Evolutionary conservation across 2,113 vertebrate species (phyloP).

Genomic region (Elgaria multicarinata): DNA sequence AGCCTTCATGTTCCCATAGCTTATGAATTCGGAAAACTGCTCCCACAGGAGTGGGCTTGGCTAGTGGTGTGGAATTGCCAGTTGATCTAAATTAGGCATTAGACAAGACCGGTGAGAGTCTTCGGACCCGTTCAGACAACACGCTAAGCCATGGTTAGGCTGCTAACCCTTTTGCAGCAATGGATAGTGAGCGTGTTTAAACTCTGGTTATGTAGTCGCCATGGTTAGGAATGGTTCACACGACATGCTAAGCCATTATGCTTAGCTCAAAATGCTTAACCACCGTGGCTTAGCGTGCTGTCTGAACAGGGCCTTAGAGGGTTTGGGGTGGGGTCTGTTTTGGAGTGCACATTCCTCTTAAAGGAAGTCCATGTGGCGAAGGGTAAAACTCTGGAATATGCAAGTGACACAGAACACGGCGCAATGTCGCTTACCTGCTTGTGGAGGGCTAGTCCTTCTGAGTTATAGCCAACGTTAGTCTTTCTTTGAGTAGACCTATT

Average conservation of each 20-base stretch:
- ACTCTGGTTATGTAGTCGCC: no score
- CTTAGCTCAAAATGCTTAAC: no score
- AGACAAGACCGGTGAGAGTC: background rate
- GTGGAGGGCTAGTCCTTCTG: background rate
- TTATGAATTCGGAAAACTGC: slow-evolving; percentile 52
- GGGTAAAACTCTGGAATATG: background rate
- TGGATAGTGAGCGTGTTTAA: no score
- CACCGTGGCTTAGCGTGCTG: no score
- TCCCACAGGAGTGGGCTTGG: background rate
- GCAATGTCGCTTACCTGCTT: background rate
- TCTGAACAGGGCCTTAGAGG: no score
- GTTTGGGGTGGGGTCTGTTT: background rate
- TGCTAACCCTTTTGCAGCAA: no score
- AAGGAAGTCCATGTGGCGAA: background rate
- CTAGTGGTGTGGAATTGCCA: background rate
- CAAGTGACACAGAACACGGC: background rate
- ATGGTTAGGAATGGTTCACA: no score
- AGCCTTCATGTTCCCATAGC: slow-evolving; percentile 50
- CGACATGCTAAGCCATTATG: no score
- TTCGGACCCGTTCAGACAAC: no score
- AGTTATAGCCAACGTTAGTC: no score
- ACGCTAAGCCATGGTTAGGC: no score
- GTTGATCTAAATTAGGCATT: background rate
- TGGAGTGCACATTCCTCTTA: background rate
- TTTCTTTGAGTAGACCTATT: no score